phyloP scores from a whole-genome alignment of 2,113 vertebrate species.

The Todiramphus chloris region DNA sequence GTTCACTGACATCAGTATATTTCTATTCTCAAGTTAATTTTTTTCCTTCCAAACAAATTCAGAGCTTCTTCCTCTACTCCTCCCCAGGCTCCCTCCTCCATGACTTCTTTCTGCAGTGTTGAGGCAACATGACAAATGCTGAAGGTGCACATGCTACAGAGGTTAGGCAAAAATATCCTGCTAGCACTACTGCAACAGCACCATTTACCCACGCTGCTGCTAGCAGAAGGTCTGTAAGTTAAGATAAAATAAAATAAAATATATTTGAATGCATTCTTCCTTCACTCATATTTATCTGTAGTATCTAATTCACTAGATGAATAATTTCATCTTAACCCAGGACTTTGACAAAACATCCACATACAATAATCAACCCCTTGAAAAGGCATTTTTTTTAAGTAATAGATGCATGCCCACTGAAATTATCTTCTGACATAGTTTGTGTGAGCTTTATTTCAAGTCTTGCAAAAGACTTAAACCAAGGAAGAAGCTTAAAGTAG shows the following conservation, averaged over 20 bases:
- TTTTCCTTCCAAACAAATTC: neutral
- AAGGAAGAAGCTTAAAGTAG: neutral
- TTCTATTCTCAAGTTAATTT: neutral
- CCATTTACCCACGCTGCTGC: neutral
- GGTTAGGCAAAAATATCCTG: neutral
- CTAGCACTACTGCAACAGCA: neutral
- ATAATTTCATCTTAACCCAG: neutral
- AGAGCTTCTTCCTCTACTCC: neutral
- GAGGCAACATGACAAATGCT: neutral
- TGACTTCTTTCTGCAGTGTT: neutral
- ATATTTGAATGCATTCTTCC: neutral
- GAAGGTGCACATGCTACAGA: neutral
- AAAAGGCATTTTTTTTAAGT: neutral
- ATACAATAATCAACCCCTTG: neutral
- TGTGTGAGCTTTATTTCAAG: neutral
- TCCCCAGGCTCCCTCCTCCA: neutral
- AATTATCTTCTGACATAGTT: neutral
- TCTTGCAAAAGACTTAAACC: neutral
- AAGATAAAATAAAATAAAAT: neutral
- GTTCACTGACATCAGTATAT: neutral
- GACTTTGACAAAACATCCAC: conserved; percentile 18
- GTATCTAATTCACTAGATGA: neutral
- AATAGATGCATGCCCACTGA: neutral
- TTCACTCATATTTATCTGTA: neutral
- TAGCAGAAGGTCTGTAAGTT: neutral